These are phyloP conservation scores for Drosophila gaucha DNA, from an alignment of 2,888 invertebrate species.

Conservation along the genomic window DNA sequence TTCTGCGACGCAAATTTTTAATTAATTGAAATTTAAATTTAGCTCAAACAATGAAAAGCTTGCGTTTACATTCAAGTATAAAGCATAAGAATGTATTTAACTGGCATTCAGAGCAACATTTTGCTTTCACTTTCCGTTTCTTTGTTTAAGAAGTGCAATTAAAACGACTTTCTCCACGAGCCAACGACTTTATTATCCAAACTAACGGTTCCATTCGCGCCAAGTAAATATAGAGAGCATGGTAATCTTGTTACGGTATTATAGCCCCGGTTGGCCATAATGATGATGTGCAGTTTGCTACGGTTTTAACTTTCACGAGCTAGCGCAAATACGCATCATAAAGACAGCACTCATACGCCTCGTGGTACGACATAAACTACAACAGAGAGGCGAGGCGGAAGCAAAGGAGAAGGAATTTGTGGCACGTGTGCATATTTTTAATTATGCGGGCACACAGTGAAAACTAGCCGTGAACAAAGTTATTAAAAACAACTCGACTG, in stretches of 20 bases:
- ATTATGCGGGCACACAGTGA: slow-evolving; percentile 61
- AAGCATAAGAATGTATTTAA: neutral
- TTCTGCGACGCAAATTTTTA: neutral
- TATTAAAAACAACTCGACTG: slow-evolving; percentile 62
- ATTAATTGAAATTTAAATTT: slow-evolving; percentile 8
- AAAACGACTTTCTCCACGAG: slow-evolving; percentile 22
- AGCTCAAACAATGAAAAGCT: neutral
- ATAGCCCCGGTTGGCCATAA: slow-evolving; percentile 31
- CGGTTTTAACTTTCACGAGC: slow-evolving; percentile 28
- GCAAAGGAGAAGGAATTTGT: neutral
- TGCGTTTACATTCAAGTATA: neutral
- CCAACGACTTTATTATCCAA: slow-evolving; percentile 29
- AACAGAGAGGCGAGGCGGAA: too few relatives aligned
- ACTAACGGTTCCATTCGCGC: neutral
- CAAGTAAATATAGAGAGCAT: slow-evolving; percentile 39
- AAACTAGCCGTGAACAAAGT: slow-evolving; percentile 54
- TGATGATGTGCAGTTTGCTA: slow-evolving; percentile 40
- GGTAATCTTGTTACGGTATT: slow-evolving; percentile 41
- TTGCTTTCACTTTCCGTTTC: neutral
- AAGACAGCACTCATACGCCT: slow-evolving; percentile 39
- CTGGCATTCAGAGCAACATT: neutral
- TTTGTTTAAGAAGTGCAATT: slow-evolving; percentile 23
- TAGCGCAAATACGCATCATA: slow-evolving; percentile 52
- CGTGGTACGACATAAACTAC: slow-evolving; percentile 5
- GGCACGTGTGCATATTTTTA: slow-evolving; percentile 65